Evolutionary conservation across 1,140 invertebrate genomes (phyloP).

Genomic region (Eurosta solidaginis): DNA sequence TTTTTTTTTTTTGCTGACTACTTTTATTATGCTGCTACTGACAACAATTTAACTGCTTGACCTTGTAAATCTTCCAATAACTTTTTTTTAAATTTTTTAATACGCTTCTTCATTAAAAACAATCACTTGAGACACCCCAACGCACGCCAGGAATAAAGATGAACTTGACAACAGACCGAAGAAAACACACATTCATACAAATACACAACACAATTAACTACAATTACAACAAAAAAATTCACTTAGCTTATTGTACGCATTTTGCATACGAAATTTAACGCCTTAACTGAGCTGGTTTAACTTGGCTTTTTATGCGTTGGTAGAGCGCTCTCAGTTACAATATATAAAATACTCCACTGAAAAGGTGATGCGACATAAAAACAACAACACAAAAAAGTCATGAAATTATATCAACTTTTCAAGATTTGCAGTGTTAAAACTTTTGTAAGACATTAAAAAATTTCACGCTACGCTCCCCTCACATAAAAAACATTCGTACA

Average conservation of each 20-base stretch:
- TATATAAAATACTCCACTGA: neutral
- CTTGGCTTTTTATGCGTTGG: no score
- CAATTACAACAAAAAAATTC: slow-evolving; percentile 28
- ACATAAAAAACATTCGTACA: neutral
- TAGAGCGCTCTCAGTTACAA: no score
- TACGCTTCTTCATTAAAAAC: neutral
- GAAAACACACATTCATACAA: neutral
- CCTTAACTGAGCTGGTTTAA: neutral
- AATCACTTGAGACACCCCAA: slow-evolving; percentile 14
- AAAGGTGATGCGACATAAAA: slow-evolving; percentile 6
- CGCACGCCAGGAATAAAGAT: slow-evolving; percentile 8
- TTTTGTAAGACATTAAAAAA: slow-evolving; percentile 25
- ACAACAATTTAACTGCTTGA: slow-evolving; percentile 11
- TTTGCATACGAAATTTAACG: slow-evolving; percentile 35
- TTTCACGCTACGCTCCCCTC: slow-evolving; percentile 19
- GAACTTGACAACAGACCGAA: neutral
- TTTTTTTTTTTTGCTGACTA: neutral
- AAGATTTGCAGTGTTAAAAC: slow-evolving; percentile 24
- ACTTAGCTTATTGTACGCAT: slow-evolving; percentile 33
- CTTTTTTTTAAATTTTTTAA: neutral
- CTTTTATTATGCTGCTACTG: neutral
- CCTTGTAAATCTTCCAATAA: slow-evolving; percentile 17
- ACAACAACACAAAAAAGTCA: neutral
- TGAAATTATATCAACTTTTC: slow-evolving; percentile 20
- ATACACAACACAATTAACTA: neutral